Conservation (phyloP, 2,888 invertebrate species). For the Megaustenia siamemsis region DNA sequence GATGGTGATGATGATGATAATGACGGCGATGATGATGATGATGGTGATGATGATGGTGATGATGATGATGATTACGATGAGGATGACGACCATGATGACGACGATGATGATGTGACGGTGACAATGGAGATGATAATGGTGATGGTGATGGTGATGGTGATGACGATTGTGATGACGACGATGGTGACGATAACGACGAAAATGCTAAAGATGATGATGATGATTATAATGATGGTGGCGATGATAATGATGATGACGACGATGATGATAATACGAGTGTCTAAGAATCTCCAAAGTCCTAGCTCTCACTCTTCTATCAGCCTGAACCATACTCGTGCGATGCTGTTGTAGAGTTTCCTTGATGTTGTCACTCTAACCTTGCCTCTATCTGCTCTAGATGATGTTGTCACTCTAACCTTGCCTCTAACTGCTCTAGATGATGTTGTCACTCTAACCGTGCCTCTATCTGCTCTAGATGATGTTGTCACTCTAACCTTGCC, state of each 20-base stretch:
- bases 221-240: neutral
- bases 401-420: too few relatives aligned
- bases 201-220: neutral
- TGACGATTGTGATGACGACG: slow-evolving; percentile 9
- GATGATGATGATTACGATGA: neutral
- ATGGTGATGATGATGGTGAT: slow-evolving; percentile 22
- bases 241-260: neutral
- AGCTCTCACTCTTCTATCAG: too few relatives aligned
- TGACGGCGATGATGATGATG: slow-evolving; percentile 22
- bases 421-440: too few relatives aligned
- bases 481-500: too few relatives aligned
- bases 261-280: too few relatives aligned
- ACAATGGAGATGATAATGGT: neutral
- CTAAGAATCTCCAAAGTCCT: too few relatives aligned
- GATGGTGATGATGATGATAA: slow-evolving; percentile 15
- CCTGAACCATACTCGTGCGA: too few relatives aligned
- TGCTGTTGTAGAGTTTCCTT: too few relatives aligned
- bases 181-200: neutral
- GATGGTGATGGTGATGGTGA: slow-evolving; percentile 12
- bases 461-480: too few relatives aligned
- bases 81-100: neutral
- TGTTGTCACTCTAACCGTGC: too few relatives aligned
- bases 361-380: too few relatives aligned
- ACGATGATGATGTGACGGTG: neutral
- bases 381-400: too few relatives aligned